Percentiles rank a stretch among this genome's conserved stretches.
Conservation (phyloP, 2,888 invertebrate species). For the Hartigia nigra region DNA sequence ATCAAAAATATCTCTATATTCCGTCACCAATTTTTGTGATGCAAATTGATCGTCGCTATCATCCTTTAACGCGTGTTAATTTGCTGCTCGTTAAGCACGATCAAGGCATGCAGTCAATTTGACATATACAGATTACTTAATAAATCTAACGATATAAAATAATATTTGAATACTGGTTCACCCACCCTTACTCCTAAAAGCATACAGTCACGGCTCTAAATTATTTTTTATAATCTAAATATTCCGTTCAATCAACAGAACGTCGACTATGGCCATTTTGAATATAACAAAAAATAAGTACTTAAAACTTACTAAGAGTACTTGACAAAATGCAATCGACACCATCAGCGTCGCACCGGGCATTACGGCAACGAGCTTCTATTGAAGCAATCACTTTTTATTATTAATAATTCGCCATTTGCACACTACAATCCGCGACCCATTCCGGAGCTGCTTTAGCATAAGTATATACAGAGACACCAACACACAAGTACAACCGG, state of each 20-base stretch:
- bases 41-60: not conserved
- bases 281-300: not conserved
- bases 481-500: not conserved
- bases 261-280: not conserved
- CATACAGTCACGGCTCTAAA: not conserved
- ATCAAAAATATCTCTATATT: not conserved
- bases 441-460: not conserved
- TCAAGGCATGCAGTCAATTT: no score
- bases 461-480: not conserved
- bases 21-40: not conserved
- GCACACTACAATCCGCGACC: conserved; percentile 33
- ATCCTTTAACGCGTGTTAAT: not conserved
- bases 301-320: not conserved
- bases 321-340: not conserved
- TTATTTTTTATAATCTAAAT: not conserved
- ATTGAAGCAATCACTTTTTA: conserved; percentile 50
- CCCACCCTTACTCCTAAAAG: no score
- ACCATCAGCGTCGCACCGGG: not conserved
- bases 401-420: conserved; percentile 52
- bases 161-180: not conserved
- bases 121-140: no score
- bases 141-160: no score
- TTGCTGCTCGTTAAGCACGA: no score
- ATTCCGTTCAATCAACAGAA: not conserved
- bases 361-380: conserved; percentile 18